phyloP scores from a whole-genome alignment of 1,140 invertebrate genomes.

The Diachasma alloeum region DNA sequence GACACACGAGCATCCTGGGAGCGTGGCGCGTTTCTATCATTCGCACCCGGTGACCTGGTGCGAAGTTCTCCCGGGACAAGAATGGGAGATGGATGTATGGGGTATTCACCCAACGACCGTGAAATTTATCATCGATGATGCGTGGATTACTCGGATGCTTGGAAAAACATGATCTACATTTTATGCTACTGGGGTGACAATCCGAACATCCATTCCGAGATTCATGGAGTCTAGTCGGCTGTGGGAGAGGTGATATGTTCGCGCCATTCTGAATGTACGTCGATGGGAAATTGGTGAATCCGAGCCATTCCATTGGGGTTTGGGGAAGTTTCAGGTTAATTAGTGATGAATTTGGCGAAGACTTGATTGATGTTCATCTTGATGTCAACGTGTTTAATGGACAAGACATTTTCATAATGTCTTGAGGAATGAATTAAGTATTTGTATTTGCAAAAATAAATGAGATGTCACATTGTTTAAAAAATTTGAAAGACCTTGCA shows the following conservation, averaged over 20 bases:
- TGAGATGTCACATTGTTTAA: no score
- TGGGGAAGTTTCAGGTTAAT: no score
- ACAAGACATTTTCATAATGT: no score
- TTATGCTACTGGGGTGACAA: neutral
- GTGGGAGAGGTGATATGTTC: neutral
- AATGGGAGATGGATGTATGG: slow-evolving; percentile 3
- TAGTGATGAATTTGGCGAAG: no score
- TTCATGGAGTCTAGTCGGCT: neutral
- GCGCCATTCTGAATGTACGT: no score
- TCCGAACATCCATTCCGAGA: neutral
- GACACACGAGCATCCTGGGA: neutral
- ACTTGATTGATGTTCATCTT: no score
- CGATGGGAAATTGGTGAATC: no score
- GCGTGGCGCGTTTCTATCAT: slow-evolving; percentile 17
- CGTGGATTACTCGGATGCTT: neutral
- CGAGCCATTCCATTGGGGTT: no score
- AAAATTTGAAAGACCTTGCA: no score
- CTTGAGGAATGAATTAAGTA: no score
- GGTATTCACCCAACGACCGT: slow-evolving; percentile 6
- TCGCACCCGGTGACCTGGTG: slow-evolving; percentile 11
- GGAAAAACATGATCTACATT: neutral
- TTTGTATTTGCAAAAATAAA: no score
- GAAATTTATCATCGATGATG: slow-evolving; percentile 17
- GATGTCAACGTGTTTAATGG: no score
- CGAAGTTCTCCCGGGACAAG: neutral